phyloP scores from a whole-genome alignment of 2,113 vertebrate species.

The Archilochus colubris region DNA sequence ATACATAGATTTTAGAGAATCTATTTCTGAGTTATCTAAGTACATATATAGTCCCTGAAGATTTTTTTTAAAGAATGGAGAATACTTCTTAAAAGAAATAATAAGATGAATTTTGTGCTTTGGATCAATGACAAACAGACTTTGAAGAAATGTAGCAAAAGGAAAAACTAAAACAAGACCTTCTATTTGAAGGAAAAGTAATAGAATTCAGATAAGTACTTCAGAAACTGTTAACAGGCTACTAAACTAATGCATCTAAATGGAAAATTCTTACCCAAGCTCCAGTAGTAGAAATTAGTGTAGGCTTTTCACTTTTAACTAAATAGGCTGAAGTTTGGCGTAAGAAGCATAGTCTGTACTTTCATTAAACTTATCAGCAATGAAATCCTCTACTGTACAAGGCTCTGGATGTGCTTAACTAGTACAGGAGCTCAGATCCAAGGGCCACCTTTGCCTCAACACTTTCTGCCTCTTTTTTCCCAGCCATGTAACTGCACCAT shows the following conservation, averaged over 20 bases:
- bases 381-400: background rate
- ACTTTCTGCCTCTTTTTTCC: background rate
- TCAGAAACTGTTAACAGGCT: background rate
- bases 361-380: background rate
- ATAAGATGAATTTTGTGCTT: background rate
- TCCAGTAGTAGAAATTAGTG: background rate
- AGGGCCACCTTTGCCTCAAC: background rate
- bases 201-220: background rate
- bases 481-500: background rate
- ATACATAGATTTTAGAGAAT: slow-evolving; percentile 30
- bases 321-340: background rate
- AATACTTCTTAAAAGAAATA: slow-evolving; percentile 8
- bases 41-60: background rate
- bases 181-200: background rate
- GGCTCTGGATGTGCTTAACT: background rate
- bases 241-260: background rate
- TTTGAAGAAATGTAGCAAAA: background rate
- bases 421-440: background rate
- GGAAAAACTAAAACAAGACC: background rate
- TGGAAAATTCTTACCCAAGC: background rate
- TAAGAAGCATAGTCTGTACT: background rate
- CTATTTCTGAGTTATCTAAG: slow-evolving; percentile 35
- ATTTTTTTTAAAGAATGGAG: slow-evolving; percentile 14
- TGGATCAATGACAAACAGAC: slow-evolving; percentile 34
- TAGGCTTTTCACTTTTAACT: background rate